Evolutionary conservation across 2,888 invertebrate species (phyloP).

Genomic region (Rhaphigaster nebulosa): DNA sequence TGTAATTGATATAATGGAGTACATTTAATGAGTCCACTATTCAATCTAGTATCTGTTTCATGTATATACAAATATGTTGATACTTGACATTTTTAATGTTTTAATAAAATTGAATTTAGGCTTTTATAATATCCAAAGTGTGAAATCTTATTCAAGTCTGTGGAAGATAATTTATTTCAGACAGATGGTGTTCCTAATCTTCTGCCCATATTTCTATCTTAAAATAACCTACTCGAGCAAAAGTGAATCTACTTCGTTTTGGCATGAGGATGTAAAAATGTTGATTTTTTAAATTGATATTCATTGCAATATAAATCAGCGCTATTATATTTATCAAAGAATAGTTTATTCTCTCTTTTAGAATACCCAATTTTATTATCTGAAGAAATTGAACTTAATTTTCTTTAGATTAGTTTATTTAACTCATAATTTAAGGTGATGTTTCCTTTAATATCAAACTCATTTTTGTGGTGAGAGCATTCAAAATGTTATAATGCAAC

Average conservation of each 20-base stretch:
- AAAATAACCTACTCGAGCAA: background rate
- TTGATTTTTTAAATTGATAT: background rate
- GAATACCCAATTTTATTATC: background rate
- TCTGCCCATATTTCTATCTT: slow-evolving; percentile 25
- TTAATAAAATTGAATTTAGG: background rate
- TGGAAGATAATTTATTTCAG: background rate
- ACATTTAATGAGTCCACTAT: background rate
- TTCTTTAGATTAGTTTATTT: background rate
- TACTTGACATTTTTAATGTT: background rate
- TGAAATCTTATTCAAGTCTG: background rate
- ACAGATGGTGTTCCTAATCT: slow-evolving; percentile 6
- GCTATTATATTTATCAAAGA: background rate
- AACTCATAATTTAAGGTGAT: background rate
- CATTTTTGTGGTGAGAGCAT: background rate
- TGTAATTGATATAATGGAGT: no score
- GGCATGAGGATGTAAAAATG: background rate
- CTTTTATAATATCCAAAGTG: background rate
- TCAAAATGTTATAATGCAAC: background rate
- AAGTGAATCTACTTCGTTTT: background rate
- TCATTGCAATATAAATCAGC: background rate
- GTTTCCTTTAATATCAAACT: background rate
- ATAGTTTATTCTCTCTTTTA: background rate
- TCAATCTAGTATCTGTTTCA: background rate
- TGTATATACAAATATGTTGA: background rate
- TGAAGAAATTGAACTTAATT: background rate